Conservation (phyloP, 2,797 vertebrate species). For the Erethizon dorsatum region DNA sequence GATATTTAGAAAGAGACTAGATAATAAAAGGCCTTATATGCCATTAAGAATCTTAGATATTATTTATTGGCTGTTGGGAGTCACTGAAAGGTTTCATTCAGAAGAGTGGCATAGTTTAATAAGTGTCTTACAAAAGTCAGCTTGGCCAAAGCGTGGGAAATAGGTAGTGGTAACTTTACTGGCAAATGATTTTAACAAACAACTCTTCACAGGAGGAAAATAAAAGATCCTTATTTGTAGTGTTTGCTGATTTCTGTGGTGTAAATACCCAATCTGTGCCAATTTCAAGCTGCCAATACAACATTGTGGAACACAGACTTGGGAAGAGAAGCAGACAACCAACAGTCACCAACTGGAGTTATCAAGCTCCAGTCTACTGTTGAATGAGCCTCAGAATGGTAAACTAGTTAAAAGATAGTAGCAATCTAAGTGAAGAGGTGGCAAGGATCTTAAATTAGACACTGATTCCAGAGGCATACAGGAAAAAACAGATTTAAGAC, state of each 20-base stretch:
- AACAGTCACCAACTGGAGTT: background rate
- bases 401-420: constrained; percentile 1
- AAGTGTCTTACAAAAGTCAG: constrained; percentile 31
- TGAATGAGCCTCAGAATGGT: constrained; percentile 44
- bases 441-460: constrained; percentile 5
- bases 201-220: background rate
- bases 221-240: constrained; percentile 2
- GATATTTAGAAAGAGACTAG: background rate
- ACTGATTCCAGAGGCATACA: background rate
- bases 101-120: background rate
- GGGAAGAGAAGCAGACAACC: background rate
- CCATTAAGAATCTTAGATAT: background rate
- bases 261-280: background rate
- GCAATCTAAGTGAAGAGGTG: constrained; percentile 15
- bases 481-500: constrained; percentile 35
- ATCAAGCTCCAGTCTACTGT: background rate
- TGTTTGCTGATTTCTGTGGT: background rate
- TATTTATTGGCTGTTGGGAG: background rate
- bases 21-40: background rate
- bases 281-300: constrained; percentile 20
- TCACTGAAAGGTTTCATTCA: constrained; percentile 19
- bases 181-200: constrained; percentile 41
- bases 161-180: constrained; percentile 15
- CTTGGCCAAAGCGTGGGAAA: background rate
- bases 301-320: background rate